phyloP scores from a whole-genome alignment of 1,140 invertebrate genomes.

The Drosophila malerkotliana region DNA sequence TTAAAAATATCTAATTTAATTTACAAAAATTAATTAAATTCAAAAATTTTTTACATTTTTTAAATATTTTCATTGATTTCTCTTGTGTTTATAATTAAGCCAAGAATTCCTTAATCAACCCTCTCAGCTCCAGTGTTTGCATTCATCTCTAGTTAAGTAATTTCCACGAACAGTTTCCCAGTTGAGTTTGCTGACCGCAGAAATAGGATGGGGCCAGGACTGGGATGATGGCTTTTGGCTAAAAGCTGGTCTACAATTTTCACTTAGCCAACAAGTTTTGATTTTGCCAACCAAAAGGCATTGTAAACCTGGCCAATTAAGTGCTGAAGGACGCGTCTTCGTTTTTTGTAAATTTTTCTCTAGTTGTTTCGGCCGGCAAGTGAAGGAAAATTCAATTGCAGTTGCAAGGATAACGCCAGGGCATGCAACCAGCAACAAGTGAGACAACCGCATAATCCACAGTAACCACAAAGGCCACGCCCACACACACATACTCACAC shows the following conservation, averaged over 20 bases:
- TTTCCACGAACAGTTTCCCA: conserved; percentile 33
- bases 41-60: no score
- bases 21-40: no score
- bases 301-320: not conserved
- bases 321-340: not conserved
- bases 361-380: not conserved
- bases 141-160: conserved; percentile 41
- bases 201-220: not conserved
- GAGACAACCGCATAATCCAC: conserved; percentile 76
- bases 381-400: not conserved
- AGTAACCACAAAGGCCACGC: conserved; percentile 74
- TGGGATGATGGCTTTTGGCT: no score
- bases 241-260: not conserved
- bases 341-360: not conserved
- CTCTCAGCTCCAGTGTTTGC: conserved; percentile 21
- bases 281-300: not conserved
- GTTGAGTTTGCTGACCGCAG: conserved; percentile 43
- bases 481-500: conserved; percentile 27
- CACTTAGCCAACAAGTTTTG: not conserved
- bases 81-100: not conserved
- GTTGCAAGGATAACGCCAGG: conserved; percentile 3
- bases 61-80: no score
- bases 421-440: conserved; percentile 58
- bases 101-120: conserved; percentile 16
- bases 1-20: no score